These are phyloP conservation scores for Zoanthus sociatus DNA, from an alignment of 92 coral and sea anemone species.

Conservation along the genomic window DNA sequence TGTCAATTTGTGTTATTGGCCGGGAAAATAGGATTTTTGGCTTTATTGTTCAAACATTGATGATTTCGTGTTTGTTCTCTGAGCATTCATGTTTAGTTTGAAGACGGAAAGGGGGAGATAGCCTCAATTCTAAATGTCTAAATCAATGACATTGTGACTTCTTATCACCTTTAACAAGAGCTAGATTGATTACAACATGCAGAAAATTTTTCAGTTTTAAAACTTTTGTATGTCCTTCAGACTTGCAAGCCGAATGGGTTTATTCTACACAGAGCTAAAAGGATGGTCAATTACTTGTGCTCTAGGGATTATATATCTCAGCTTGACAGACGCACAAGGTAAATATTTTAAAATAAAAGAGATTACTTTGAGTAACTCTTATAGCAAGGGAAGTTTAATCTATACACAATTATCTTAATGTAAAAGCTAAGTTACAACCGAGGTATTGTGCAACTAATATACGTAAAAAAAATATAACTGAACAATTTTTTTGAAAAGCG, in stretches of 20 bases:
- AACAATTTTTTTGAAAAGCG: no score
- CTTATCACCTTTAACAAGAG: neutral
- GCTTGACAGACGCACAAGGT: conserved; percentile 10
- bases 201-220: neutral
- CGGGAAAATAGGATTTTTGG: conserved; percentile 4
- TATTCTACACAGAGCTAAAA: neutral
- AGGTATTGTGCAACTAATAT: no score
- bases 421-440: neutral
- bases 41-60: conserved; percentile 17
- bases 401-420: neutral
- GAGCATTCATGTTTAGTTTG: conserved; percentile 28
- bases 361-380: neutral
- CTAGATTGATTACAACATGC: neutral
- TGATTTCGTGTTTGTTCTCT: neutral
- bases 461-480: no score
- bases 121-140: neutral
- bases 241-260: neutral
- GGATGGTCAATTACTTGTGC: conserved; percentile 10
- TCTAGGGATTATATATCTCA: neutral
- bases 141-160: conserved; percentile 12
- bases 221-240: neutral
- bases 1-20: conserved; percentile 3
- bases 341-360: neutral
- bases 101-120: conserved; percentile 1
- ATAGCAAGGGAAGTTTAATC: neutral